Evolutionary conservation across 2,797 vertebrate species (phyloP).

Genomic region (Micromesistius poutassou): DNA sequence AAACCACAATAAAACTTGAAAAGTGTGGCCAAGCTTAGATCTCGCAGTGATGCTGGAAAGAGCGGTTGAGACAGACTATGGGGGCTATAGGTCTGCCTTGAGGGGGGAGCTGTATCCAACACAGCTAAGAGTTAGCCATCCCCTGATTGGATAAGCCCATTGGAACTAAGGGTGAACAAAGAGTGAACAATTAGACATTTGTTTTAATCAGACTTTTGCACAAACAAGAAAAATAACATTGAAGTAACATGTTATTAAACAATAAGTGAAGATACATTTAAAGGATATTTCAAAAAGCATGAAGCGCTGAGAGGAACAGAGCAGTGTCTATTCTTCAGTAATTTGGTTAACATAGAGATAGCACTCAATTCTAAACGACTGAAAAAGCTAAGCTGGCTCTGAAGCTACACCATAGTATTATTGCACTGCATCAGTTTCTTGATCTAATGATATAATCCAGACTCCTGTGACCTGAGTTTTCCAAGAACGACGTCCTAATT

Average conservation of each 20-base stretch:
- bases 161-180: background rate
- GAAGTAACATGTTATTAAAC: background rate
- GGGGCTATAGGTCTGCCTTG: constrained; percentile 2
- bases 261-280: background rate
- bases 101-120: background rate
- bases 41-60: constrained; percentile 58
- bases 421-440: constrained; percentile 2
- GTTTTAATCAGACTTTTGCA: constrained; percentile 4
- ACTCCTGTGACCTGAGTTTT: constrained; percentile 1
- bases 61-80: constrained; percentile 24
- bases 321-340: background rate
- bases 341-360: background rate
- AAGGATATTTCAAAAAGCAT: background rate
- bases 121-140: background rate
- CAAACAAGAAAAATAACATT: background rate
- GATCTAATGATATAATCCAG: constrained; percentile 3
- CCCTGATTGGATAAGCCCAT: background rate
- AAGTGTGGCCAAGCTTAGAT: constrained; percentile 59
- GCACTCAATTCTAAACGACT: background rate
- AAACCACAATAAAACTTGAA: constrained; percentile 55
- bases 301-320: background rate
- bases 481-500: background rate
- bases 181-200: background rate
- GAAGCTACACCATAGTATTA: background rate
- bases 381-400: background rate